phyloP scores from a whole-genome alignment of 2,888 invertebrate species.

The Dicycla oo region DNA sequence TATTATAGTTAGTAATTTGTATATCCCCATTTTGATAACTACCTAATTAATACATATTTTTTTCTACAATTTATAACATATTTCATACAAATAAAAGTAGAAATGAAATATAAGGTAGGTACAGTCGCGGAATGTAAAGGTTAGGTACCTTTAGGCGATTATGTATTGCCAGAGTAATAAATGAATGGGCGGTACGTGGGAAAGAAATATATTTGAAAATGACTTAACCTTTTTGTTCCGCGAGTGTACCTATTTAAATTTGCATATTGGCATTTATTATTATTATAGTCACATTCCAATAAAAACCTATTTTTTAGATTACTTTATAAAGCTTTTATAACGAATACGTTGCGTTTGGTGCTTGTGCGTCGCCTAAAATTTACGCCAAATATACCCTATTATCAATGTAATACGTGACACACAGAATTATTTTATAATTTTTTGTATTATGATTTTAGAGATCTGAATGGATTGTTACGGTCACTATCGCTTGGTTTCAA shows the following conservation, averaged over 20 bases:
- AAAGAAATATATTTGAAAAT: neutral
- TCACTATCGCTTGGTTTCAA: slow-evolving; percentile 56
- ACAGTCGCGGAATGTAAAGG: neutral
- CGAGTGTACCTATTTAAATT: slow-evolving; percentile 36
- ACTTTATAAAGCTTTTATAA: slow-evolving; percentile 59
- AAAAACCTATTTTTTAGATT: slow-evolving; percentile 71
- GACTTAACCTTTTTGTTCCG: neutral
- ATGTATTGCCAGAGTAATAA: neutral
- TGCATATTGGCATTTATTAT: slow-evolving; percentile 61
- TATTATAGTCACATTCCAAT: slow-evolving; percentile 74
- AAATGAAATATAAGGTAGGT: slow-evolving; percentile 35
- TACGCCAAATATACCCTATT: slow-evolving; percentile 22
- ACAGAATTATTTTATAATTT: slow-evolving; percentile 47
- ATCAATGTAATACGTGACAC: slow-evolving; percentile 21
- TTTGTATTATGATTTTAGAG: slow-evolving; percentile 68
- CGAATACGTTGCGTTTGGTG: slow-evolving; percentile 63
- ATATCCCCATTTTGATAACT: slow-evolving; percentile 37
- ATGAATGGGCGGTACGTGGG: neutral
- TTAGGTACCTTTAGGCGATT: neutral
- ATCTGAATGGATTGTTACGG: slow-evolving; percentile 74
- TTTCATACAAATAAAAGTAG: slow-evolving; percentile 25
- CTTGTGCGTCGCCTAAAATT: slow-evolving; percentile 57
- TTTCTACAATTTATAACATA: slow-evolving; percentile 20
- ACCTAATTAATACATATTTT: slow-evolving; percentile 13
- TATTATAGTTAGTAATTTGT: no score